Evolutionary conservation across 2,888 invertebrate species (phyloP).

Genomic region (Mechanitis mazaeus): DNA sequence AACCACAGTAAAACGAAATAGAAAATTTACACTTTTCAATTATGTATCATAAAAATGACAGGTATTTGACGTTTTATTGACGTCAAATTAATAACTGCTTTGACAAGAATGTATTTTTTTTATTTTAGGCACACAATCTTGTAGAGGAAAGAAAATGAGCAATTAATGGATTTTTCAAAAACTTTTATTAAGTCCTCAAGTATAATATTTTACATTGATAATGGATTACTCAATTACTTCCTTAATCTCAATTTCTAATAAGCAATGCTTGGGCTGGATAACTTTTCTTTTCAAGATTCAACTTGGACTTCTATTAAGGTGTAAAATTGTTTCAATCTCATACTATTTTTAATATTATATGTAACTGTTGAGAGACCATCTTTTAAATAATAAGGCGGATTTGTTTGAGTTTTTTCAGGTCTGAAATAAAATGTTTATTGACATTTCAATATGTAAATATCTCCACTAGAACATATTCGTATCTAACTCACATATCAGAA

Average conservation of each 20-base stretch:
- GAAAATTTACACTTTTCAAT: not conserved
- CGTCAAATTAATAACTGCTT: too few relatives aligned
- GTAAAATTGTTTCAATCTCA: conserved; percentile 33
- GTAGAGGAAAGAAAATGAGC: too few relatives aligned
- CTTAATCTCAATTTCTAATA: not conserved
- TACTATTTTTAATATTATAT: conserved; percentile 29
- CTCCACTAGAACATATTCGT: too few relatives aligned
- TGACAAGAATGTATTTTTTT: too few relatives aligned
- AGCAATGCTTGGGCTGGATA: not conserved
- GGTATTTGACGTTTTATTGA: not conserved
- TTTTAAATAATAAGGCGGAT: conserved; percentile 30
- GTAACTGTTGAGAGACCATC: conserved; percentile 39
- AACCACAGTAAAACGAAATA: not conserved
- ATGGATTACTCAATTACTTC: not conserved
- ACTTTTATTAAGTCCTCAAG: not conserved
- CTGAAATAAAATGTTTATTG: not conserved
- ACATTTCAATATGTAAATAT: too few relatives aligned
- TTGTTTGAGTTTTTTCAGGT: not conserved
- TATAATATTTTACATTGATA: not conserved
- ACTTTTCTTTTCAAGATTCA: not conserved
- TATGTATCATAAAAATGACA: conserved; percentile 1
- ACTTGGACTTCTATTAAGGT: conserved; percentile 34
- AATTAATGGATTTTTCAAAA: too few relatives aligned
- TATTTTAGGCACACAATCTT: too few relatives aligned
- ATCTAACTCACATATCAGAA: not conserved